Conservation (phyloP, 35 echinoderm and acorn worm genomes). For the Apostichopus parvimensis region DNA sequence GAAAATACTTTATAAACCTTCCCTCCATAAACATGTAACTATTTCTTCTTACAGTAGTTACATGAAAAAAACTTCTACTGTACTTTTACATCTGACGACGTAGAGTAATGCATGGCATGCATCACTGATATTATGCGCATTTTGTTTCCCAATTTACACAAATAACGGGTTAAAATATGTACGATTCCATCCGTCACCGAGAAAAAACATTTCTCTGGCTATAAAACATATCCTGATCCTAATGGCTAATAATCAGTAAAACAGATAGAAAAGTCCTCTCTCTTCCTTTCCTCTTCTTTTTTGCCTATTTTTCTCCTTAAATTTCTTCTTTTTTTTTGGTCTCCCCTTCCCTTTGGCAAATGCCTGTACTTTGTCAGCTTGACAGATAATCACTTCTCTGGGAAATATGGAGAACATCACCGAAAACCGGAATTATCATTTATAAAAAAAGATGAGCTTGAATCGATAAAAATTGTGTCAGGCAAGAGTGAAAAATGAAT, state of each 20-base stretch:
- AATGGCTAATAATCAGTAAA: background rate
- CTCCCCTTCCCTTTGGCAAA: background rate
- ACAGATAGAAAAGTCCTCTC: background rate
- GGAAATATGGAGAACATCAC: background rate
- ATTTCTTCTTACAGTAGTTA: too few species aligned
- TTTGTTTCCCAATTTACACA: background rate
- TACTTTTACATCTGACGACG: too few species aligned
- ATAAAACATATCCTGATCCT: background rate
- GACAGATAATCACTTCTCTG: background rate
- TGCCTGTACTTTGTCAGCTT: background rate
- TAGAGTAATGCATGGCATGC: too few species aligned
- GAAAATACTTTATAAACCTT: too few species aligned
- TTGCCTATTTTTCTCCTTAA: background rate
- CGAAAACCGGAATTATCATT: background rate
- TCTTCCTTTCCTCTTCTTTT: background rate
- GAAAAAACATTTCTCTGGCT: background rate
- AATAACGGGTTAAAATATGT: background rate
- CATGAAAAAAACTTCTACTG: too few species aligned
- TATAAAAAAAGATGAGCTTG: background rate
- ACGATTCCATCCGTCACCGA: background rate
- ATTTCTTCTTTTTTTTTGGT: background rate
- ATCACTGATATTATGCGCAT: background rate
- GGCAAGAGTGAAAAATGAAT: background rate
- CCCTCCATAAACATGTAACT: too few species aligned
- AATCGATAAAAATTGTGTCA: background rate